Conservation (phyloP, 2,797 vertebrate genomes). For the Coccyzus lansbergi region DNA sequence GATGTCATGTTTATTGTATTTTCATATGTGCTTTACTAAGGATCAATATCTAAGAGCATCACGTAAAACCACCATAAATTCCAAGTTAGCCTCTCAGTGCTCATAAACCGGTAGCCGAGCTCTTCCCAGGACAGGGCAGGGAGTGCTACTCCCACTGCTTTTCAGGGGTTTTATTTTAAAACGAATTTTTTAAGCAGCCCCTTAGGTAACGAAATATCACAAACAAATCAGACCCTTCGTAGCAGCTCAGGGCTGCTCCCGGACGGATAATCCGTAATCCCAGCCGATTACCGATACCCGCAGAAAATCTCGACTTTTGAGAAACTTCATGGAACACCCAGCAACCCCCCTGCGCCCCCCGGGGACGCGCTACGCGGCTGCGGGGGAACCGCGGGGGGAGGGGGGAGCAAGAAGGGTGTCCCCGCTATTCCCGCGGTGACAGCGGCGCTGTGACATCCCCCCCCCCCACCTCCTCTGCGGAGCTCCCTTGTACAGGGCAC, state of each 20-base stretch:
- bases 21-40: background rate
- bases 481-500: too few relatives aligned
- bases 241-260: background rate
- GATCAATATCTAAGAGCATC: background rate
- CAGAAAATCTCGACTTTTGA: background rate
- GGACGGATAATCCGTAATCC: conserved; percentile 10
- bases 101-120: background rate
- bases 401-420: too few relatives aligned
- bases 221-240: background rate
- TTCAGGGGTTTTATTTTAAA: background rate
- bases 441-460: too few relatives aligned
- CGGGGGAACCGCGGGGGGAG: background rate
- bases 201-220: background rate
- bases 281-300: background rate
- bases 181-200: background rate
- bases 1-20: background rate
- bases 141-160: background rate
- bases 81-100: background rate
- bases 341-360: background rate
- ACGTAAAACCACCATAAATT: background rate
- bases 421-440: too few relatives aligned
- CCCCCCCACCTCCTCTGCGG: too few relatives aligned
- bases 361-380: background rate
- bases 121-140: background rate
- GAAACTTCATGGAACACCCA: background rate